A percentile compares a stretch with the other conserved stretches of the same genome.
Conservation (phyloP, 2,797 vertebrate species). For the Staurois parvus region DNA sequence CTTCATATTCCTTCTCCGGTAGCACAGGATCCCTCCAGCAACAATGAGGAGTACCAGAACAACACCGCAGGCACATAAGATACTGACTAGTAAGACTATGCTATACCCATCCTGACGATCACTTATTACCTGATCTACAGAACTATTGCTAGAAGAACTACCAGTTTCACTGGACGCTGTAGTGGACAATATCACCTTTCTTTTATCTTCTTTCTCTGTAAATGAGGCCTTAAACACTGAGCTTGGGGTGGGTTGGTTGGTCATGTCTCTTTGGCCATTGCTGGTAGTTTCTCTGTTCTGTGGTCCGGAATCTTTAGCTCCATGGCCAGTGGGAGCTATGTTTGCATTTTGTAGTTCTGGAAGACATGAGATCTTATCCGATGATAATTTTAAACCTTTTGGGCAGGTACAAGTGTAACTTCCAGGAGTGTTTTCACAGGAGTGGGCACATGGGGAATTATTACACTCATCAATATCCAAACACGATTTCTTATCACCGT, state of each 20-base stretch:
- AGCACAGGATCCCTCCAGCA: slow-evolving; percentile 71
- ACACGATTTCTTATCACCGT: slow-evolving; percentile 60
- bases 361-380: slow-evolving; percentile 64
- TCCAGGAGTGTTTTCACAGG: slow-evolving; percentile 71
- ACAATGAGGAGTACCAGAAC: slow-evolving; percentile 68
- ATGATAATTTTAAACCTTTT: slow-evolving; percentile 55
- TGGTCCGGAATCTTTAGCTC: not conserved
- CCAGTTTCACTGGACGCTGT: not conserved
- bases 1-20: slow-evolving; percentile 40
- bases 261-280: not conserved
- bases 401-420: slow-evolving; percentile 72
- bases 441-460: slow-evolving; percentile 65
- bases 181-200: not conserved
- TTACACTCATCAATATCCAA: slow-evolving; percentile 75
- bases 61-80: slow-evolving; percentile 67
- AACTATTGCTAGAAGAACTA: not conserved
- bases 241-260: not conserved
- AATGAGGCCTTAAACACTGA: not conserved
- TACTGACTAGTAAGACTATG: slow-evolving; percentile 73
- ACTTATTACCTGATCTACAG: slow-evolving; percentile 45
- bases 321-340: not conserved
- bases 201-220: not conserved
- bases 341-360: not conserved
- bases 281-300: not conserved
- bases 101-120: slow-evolving; percentile 58